Percentiles rank a stretch among this genome's conserved stretches.
Evolutionary conservation across 2,888 invertebrate genomes (phyloP).

Genomic region (Agrotis segetum): DNA sequence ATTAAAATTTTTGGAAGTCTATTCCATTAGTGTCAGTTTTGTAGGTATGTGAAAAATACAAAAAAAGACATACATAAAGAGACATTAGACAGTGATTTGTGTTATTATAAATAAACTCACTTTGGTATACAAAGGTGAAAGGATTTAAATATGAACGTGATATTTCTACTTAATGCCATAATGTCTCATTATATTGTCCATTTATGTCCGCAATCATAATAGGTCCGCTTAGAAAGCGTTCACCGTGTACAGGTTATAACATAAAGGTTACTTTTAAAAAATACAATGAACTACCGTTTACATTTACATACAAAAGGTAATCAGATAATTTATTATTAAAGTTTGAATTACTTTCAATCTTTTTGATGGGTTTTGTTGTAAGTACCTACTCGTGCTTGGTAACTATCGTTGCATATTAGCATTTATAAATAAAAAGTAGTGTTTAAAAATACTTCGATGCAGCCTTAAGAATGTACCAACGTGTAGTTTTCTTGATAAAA

Average conservation of each 20-base stretch:
- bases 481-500: background rate
- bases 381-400: background rate
- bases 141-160: slow-evolving; percentile 63
- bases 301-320: slow-evolving; percentile 62
- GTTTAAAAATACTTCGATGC: background rate
- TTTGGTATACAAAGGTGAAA: slow-evolving; percentile 45
- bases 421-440: background rate
- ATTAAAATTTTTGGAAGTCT: slow-evolving; percentile 4
- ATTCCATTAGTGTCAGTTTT: slow-evolving; percentile 14
- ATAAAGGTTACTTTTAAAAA: slow-evolving; percentile 58
- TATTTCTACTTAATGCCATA: slow-evolving; percentile 61
- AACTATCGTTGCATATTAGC: no score
- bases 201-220: slow-evolving; percentile 63
- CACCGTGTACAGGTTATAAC: slow-evolving; percentile 48
- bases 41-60: slow-evolving; percentile 26
- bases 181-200: slow-evolving; percentile 67
- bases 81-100: slow-evolving; percentile 54
- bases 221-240: slow-evolving; percentile 61
- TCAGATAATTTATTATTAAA: slow-evolving; percentile 51
- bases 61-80: no score
- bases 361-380: slow-evolving; percentile 12
- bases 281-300: slow-evolving; percentile 55
- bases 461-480: background rate
- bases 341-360: slow-evolving; percentile 39
- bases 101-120: slow-evolving; percentile 44